These are phyloP conservation scores for Phenganax marumi DNA, from an alignment of 92 coral and sea anemone species.

Conservation along the genomic window DNA sequence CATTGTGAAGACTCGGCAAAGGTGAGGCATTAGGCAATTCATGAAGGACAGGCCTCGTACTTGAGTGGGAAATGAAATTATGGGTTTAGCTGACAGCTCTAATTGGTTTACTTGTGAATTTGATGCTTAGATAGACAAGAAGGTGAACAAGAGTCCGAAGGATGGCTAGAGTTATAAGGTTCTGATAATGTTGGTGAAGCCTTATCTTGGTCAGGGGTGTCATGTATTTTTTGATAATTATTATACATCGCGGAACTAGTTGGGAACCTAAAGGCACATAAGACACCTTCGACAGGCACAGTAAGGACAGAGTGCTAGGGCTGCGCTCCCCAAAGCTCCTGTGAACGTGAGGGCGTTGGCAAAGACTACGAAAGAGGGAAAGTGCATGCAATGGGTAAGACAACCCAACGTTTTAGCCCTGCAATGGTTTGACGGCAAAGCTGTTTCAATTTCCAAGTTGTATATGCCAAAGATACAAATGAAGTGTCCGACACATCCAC, in stretches of 20 bases:
- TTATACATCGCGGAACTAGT: conserved; percentile 58
- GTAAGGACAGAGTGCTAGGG: conserved; percentile 45
- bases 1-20: conserved; percentile 25
- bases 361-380: conserved; percentile 42
- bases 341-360: conserved; percentile 66
- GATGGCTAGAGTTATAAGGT: not conserved
- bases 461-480: too few species aligned
- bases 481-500: too few species aligned
- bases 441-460: too few species aligned
- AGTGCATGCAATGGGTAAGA: conserved; percentile 61
- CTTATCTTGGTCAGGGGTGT: conserved; percentile 59
- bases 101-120: conserved; percentile 34
- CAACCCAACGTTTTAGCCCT: conserved; percentile 41
- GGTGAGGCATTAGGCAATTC: conserved; percentile 33
- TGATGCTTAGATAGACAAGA: conserved; percentile 9
- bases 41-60: conserved; percentile 12
- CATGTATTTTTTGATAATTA: conserved; percentile 63
- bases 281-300: conserved; percentile 60
- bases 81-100: conserved; percentile 44
- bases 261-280: conserved; percentile 48
- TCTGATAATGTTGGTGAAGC: not conserved
- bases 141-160: too few species aligned
- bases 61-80: conserved; percentile 22
- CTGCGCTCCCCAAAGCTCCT: conserved; percentile 52
- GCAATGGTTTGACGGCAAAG: conserved; percentile 63